phyloP scores from a whole-genome alignment of 2,888 invertebrate genomes.

The Lasiommata megera region DNA sequence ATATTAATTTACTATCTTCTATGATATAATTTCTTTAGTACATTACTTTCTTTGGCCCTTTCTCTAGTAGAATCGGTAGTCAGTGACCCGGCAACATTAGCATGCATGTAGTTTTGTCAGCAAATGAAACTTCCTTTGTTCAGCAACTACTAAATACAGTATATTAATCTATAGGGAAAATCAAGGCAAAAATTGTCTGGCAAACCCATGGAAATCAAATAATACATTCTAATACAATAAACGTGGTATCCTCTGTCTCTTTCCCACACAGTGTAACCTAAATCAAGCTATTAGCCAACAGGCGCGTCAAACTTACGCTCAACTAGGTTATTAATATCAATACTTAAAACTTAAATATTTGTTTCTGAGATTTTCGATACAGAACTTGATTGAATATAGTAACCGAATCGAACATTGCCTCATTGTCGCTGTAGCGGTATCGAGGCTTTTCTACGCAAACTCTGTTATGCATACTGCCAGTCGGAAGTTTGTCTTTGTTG shows the following conservation, averaged over 20 bases:
- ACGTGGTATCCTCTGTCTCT: conserved; percentile 38
- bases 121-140: conserved; percentile 60
- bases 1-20: not conserved
- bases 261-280: conserved; percentile 50
- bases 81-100: conserved; percentile 76
- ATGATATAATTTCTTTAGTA: not conserved
- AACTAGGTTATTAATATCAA: conserved; percentile 27
- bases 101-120: conserved; percentile 60
- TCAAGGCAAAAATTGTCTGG: not conserved
- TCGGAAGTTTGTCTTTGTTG: conserved; percentile 64
- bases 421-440: conserved; percentile 42
- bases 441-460: conserved; percentile 46
- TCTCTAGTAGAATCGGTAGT: conserved; percentile 47
- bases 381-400: conserved; percentile 18
- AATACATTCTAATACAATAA: conserved; percentile 20
- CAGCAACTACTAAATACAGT: conserved; percentile 27
- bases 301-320: conserved; percentile 31
- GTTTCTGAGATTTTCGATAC: conserved; percentile 3
- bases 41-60: conserved; percentile 4
- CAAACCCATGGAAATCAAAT: conserved; percentile 31
- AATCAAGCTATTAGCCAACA: conserved; percentile 38
- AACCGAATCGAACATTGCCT: conserved; percentile 14
- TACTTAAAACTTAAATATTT: conserved; percentile 1
- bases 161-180: conserved; percentile 1
- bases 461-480: conserved; percentile 67